Evolutionary conservation across 2,797 vertebrate genomes (phyloP).

Genomic region (Fistularia tabacaria): DNA sequence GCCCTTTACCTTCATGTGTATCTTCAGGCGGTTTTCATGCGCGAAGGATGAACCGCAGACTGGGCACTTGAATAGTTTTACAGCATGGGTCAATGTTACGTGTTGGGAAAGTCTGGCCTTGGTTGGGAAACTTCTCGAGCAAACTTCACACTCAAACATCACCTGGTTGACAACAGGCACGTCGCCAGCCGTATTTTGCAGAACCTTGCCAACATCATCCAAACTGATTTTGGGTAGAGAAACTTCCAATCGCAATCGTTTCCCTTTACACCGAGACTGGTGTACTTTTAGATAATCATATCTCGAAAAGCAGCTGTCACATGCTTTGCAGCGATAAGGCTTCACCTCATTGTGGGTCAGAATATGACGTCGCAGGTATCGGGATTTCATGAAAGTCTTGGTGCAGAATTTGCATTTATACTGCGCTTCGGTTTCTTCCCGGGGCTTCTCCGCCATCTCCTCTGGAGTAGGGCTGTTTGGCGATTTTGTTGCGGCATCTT

Average conservation of each 20-base stretch:
- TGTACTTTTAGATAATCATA: constrained; percentile 78
- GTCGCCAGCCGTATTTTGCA: constrained; percentile 44
- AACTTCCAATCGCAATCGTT: constrained; percentile 61
- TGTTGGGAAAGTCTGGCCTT: constrained; percentile 66
- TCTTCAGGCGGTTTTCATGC: constrained; percentile 56
- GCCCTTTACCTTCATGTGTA: constrained; percentile 47
- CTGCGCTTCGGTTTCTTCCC: constrained; percentile 31
- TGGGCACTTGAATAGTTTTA: constrained; percentile 68
- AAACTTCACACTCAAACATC: constrained; percentile 60
- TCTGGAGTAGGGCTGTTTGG: constrained; percentile 8
- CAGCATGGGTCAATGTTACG: constrained; percentile 62
- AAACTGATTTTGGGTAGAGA: constrained; percentile 72
- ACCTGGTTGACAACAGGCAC: constrained; percentile 23
- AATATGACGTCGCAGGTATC: constrained; percentile 73
- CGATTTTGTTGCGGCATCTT: constrained; percentile 9
- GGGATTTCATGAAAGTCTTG: constrained; percentile 72
- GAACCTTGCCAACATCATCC: constrained; percentile 62
- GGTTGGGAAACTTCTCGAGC: constrained; percentile 60
- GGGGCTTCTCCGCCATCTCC: constrained; percentile 16
- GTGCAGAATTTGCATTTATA: constrained; percentile 80
- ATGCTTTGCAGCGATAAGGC: constrained; percentile 78
- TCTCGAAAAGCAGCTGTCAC: constrained; percentile 76
- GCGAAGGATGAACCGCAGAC: constrained; percentile 60
- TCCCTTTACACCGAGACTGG: constrained; percentile 68
- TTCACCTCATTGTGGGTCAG: constrained; percentile 80